These are phyloP conservation scores for Typhlomys cinereus DNA, from an alignment of 2,113 vertebrate species.

Conservation along the genomic window DNA sequence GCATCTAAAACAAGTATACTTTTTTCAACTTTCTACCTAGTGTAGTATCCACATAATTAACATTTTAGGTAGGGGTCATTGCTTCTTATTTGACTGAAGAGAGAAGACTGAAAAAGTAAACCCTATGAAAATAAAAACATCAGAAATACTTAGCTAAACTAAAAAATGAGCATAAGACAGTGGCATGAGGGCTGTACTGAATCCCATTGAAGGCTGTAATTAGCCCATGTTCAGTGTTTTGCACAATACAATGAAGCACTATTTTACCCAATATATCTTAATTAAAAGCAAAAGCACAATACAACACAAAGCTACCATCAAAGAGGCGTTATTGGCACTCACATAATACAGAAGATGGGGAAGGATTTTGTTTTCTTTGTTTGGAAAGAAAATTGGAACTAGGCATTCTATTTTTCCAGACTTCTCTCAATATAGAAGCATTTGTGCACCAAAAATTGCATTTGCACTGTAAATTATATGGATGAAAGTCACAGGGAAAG, in stretches of 20 bases:
- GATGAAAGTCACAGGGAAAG: constrained; percentile 71
- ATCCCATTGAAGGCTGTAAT: constrained; percentile 65
- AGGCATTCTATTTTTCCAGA: constrained; percentile 63
- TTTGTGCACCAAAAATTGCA: constrained; percentile 65
- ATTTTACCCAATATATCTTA: constrained; percentile 74
- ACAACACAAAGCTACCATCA: constrained; percentile 65
- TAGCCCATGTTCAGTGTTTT: constrained; percentile 64
- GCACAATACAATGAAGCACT: constrained; percentile 62
- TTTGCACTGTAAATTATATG: constrained; percentile 74
- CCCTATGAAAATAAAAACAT: constrained; percentile 1
- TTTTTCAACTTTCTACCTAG: constrained; percentile 59
- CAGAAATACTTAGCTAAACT: constrained; percentile 23
- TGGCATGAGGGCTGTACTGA: constrained; percentile 55
- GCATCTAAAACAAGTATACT: constrained; percentile 64
- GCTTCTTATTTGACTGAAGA: constrained; percentile 61
- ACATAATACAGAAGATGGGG: constrained; percentile 63
- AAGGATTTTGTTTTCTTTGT: constrained; percentile 74
- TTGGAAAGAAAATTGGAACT: constrained; percentile 67
- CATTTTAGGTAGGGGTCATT: constrained; percentile 64
- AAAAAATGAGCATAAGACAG: constrained; percentile 53
- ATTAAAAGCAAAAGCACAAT: constrained; percentile 73
- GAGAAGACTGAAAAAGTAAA: constrained; percentile 63
- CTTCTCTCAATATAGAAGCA: constrained; percentile 68
- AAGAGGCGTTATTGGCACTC: constrained; percentile 66
- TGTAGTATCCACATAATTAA: constrained; percentile 73